phyloP scores from a whole-genome alignment of 2,888 invertebrate species.

The Epiblema foenella region DNA sequence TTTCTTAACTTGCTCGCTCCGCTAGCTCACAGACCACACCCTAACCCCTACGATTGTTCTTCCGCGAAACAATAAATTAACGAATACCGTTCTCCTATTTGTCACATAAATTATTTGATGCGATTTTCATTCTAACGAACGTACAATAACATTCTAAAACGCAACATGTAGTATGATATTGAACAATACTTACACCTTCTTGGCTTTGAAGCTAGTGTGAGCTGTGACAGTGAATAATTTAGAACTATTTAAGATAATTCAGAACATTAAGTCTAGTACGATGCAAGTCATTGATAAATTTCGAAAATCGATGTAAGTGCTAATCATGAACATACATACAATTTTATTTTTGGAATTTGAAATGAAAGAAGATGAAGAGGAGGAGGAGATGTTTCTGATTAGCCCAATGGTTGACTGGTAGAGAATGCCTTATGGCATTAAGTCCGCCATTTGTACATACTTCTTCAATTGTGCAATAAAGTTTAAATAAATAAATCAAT shows the following conservation, averaged over 20 bases:
- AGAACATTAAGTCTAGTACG: slow-evolving; percentile 19
- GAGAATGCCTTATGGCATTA: no score
- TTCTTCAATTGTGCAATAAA: no score
- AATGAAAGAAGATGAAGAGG: no score
- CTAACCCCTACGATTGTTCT: slow-evolving; percentile 32
- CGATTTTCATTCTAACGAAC: slow-evolving; percentile 25
- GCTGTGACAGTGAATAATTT: slow-evolving; percentile 26
- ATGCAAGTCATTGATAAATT: slow-evolving; percentile 26
- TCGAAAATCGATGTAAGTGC: neutral
- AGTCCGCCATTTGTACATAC: no score
- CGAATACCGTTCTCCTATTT: slow-evolving; percentile 41
- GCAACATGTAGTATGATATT: neutral
- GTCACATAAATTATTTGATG: slow-evolving; percentile 41
- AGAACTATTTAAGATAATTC: slow-evolving; percentile 19
- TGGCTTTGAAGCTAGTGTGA: neutral
- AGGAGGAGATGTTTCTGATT: no score
- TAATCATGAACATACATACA: neutral
- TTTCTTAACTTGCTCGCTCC: neutral
- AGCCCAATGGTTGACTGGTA: no score
- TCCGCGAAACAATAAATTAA: slow-evolving; percentile 39
- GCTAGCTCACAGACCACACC: neutral
- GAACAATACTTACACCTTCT: neutral
- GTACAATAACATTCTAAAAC: neutral
- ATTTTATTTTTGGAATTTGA: neutral
- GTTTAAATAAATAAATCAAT: no score